Percentiles rank a stretch among this genome's conserved stretches.
phyloP scores from a whole-genome alignment of 2,888 invertebrate species.

The Chouioia cunea region DNA sequence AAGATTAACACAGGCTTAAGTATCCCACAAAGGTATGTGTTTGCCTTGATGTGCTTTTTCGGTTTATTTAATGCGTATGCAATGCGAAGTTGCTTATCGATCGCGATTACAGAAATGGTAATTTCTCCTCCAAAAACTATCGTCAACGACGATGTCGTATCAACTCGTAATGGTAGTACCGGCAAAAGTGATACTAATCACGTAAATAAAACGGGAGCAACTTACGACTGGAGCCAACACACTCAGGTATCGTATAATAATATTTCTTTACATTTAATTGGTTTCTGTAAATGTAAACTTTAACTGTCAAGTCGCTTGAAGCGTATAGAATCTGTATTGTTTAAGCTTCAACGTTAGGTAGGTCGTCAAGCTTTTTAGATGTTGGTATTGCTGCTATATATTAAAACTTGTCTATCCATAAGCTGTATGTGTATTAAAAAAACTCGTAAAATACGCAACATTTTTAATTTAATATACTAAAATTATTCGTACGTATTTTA shows the following conservation, averaged over 20 bases:
- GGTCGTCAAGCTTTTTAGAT: too few species aligned
- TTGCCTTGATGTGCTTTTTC: constrained; percentile 74
- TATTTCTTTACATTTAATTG: too few species aligned
- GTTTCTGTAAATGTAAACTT: neutral
- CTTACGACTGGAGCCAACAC: constrained; percentile 43
- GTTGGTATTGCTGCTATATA: too few species aligned
- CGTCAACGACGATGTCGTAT: neutral
- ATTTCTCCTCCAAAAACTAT: neutral
- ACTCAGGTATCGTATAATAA: constrained; percentile 40
- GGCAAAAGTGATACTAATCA: neutral
- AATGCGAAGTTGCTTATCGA: constrained; percentile 77
- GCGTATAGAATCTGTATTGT: too few species aligned
- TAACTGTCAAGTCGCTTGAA: neutral
- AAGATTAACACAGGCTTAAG: constrained; percentile 21
- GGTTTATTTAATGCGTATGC: constrained; percentile 79
- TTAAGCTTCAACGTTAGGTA: too few species aligned
- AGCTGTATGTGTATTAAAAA: too few species aligned
- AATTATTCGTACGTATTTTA: too few species aligned
- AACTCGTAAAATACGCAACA: too few species aligned
- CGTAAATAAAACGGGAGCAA: neutral
- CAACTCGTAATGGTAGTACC: neutral
- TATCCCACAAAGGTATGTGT: constrained; percentile 43
- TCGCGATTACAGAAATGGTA: constrained; percentile 78
- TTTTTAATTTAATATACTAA: too few species aligned
- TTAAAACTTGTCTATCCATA: too few species aligned